These are phyloP conservation scores for Phodopus roborovskii DNA, from an alignment of 2,113 vertebrate genomes.

Conservation along the genomic window DNA sequence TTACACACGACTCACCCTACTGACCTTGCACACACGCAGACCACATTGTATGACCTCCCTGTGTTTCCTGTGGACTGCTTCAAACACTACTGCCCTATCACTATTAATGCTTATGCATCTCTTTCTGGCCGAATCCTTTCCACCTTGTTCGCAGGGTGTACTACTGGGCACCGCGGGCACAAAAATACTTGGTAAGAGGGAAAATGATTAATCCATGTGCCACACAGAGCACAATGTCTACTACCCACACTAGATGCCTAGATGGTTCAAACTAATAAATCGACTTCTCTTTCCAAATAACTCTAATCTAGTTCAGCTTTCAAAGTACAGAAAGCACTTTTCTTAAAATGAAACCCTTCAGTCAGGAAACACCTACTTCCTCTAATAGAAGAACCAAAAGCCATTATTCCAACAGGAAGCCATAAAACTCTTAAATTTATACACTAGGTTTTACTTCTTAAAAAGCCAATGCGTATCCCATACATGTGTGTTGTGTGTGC, in stretches of 20 bases:
- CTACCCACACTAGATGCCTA: background rate
- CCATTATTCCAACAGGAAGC: background rate
- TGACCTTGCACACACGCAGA: background rate
- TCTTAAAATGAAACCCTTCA: background rate
- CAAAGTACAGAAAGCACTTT: background rate
- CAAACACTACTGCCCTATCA: background rate
- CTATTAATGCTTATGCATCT: background rate
- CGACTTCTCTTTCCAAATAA: constrained; percentile 16
- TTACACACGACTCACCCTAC: background rate
- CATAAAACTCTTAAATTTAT: background rate
- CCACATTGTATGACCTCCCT: too few relatives aligned
- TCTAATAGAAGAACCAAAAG: background rate
- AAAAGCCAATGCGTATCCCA: background rate
- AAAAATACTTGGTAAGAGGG: background rate
- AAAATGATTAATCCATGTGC: background rate
- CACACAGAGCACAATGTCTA: background rate
- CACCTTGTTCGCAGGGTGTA: background rate
- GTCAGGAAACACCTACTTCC: background rate
- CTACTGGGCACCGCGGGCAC: background rate
- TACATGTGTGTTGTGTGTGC: background rate
- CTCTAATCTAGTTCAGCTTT: background rate
- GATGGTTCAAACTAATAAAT: background rate
- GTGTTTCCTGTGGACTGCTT: rapidly evolving
- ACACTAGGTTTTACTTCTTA: background rate
- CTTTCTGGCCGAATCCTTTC: background rate